Evolutionary conservation across 2,797 vertebrate genomes (phyloP).

Genomic region (Chrysocyon brachyurus): DNA sequence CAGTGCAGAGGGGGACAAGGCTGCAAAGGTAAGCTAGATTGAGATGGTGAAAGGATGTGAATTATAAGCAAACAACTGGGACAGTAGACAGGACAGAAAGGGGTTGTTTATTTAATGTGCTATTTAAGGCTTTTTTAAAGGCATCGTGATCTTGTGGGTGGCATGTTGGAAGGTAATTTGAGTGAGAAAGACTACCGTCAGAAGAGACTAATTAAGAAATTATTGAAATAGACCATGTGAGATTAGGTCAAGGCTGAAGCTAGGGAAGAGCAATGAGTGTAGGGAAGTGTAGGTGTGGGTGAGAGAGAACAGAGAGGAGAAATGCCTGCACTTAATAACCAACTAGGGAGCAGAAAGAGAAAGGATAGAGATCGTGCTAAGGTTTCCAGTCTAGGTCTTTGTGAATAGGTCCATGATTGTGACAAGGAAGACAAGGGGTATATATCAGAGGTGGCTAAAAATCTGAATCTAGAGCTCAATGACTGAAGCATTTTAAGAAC

Average conservation of each 20-base stretch:
- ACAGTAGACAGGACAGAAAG: not conserved
- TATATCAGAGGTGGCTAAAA: not conserved
- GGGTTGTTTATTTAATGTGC: not conserved
- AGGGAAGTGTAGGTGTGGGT: not conserved
- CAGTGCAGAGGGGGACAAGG: fast-evolving
- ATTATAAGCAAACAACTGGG: not conserved
- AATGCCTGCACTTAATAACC: not conserved
- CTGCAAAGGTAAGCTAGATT: not conserved
- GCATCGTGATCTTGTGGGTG: not conserved
- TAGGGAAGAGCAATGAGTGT: not conserved
- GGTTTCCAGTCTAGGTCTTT: not conserved
- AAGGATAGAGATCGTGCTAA: no score
- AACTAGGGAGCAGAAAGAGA: not conserved
- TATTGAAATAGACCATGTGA: not conserved
- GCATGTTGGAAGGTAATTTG: not conserved
- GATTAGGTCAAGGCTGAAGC: not conserved
- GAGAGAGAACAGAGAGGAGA: not conserved
- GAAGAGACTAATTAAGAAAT: not conserved
- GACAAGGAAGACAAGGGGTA: not conserved
- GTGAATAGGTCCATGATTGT: not conserved
- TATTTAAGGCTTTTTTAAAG: not conserved
- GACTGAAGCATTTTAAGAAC: not conserved
- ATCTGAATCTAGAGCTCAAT: not conserved
- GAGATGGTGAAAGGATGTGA: not conserved
- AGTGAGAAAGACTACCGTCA: not conserved